Evolutionary conservation across 1,140 invertebrate species (phyloP), one percentile per base, ranked within the genome.

Genomic region (Platyscapa corneri): DNA sequence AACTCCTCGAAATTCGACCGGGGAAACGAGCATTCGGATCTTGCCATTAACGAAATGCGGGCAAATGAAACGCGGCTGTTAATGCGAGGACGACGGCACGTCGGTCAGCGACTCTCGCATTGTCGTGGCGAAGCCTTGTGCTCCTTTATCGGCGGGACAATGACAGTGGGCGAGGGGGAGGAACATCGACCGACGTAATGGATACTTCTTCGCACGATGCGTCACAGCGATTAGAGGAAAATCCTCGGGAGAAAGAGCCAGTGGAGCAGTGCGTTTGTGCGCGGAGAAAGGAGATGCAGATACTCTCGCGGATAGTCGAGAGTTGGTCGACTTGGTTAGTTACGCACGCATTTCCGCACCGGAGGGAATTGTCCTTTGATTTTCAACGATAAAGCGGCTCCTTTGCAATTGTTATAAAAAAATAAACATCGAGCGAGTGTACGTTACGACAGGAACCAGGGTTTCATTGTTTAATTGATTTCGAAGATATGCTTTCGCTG

Each of bases 91-190:
- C n/a, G n/a, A n/a, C 30, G 8, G 30, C 49, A 16, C 7, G 49
- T 53, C 49, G 67, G 67, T 37, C 67, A 14, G 32, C 67, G 20
- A 30, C 67, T 14, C 34, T 70, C 30, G 32, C 30, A 37, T 34
- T 32, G 67, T 70, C 30, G 34, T 8, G 0, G 0, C 27, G 18
- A 46, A 82, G 46, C 79, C 79, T 82, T 82, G 79, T 34, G 65
- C 79, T 82, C 79, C 79, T 82, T 82, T 82, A 82, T 74, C 70
- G 34, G 49, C 37, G 34, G 27, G 30, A 60, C 23, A 76, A 77
- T 60, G 46, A 3, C 20, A 7, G 74, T 53, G 10, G 49, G 1
- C 7, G 56, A 23, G 56, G 56, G 56, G 56, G 56, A 60, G 20
- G 56, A 23, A 27, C 56, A 18, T 2, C 18, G 10, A 14, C 12